Conservation (phyloP, 2,113 vertebrate genomes). For the Phainopepla nitens region DNA sequence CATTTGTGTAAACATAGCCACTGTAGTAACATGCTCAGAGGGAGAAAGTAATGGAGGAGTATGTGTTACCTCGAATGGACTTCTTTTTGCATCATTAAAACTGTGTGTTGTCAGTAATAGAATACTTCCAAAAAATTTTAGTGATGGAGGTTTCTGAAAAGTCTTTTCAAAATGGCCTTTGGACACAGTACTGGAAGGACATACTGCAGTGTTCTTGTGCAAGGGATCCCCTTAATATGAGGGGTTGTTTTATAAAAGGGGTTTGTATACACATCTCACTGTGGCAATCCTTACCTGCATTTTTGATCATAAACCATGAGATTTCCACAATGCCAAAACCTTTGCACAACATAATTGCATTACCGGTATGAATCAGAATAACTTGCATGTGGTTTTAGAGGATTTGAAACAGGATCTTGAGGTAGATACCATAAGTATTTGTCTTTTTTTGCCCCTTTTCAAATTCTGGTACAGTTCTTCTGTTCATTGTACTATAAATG, state of each 20-base stretch:
- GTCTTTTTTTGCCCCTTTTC: neutral
- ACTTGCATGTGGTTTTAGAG: neutral
- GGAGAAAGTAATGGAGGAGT: neutral
- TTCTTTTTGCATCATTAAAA: neutral
- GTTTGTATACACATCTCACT: neutral
- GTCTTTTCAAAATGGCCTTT: neutral
- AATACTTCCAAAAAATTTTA: neutral
- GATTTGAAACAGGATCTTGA: neutral
- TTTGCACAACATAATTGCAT: neutral
- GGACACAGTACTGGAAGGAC: accelerated
- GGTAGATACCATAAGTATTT: neutral
- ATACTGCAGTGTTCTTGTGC: neutral
- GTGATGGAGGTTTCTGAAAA: neutral
- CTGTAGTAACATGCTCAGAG: neutral
- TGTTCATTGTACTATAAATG: neutral
- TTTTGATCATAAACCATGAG: neutral
- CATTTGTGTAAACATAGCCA: neutral
- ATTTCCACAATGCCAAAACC: neutral
- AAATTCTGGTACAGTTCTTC: neutral
- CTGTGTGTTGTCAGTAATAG: neutral
- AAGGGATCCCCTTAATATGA: neutral
- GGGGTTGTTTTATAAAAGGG: neutral
- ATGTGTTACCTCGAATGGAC: neutral
- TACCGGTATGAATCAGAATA: neutral
- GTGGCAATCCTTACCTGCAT: neutral